phyloP scores from a whole-genome alignment of 2,797 vertebrate genomes.

The Muscicapa striata region DNA sequence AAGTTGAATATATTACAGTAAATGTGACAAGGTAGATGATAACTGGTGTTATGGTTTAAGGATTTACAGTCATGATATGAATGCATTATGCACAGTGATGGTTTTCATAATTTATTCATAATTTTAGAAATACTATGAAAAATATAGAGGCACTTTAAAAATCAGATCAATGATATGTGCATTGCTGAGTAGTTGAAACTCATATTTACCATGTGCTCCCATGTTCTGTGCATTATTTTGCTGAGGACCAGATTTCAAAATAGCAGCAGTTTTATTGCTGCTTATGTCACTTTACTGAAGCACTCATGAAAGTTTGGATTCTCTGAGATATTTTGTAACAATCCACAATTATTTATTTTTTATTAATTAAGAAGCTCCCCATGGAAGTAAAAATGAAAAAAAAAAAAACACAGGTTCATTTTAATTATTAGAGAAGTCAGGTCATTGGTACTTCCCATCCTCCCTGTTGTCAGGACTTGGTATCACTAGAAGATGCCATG shows the following conservation, averaged over 20 bases:
- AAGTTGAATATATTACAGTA: background rate
- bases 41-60: background rate
- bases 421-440: background rate
- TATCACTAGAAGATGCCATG: background rate
- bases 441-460: background rate
- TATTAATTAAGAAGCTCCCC: background rate
- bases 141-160: background rate
- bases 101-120: conserved; percentile 14
- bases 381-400: background rate
- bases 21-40: background rate
- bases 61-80: background rate
- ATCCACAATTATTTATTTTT: background rate
- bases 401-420: background rate
- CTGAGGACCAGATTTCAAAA: background rate
- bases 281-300: background rate
- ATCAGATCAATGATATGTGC: background rate
- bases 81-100: background rate
- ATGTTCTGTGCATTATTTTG: background rate
- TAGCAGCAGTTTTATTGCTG: background rate
- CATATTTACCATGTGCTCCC: background rate
- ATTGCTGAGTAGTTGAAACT: background rate
- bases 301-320: background rate
- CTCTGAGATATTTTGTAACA: background rate
- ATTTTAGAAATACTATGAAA: conserved; percentile 19
- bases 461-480: background rate